Base-by-base conservation (phyloP, 2,888 invertebrate genomes). In the Amphipyra berbera region DNA sequence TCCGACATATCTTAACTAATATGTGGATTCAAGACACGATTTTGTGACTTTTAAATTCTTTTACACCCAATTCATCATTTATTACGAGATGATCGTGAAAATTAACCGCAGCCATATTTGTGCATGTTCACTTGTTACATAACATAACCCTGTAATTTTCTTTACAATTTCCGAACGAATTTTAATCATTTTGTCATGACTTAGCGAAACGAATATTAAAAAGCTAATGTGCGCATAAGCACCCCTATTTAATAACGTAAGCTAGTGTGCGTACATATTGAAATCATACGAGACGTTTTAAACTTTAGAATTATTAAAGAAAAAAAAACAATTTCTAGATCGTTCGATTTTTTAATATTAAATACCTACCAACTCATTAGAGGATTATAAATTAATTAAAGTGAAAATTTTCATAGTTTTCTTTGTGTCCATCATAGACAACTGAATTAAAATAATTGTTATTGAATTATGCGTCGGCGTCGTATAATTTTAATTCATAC, bases 141-240 rank as follows among this genome's bases (percentile, higher is more conserved):
- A 65, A 76, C 73, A 73, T 78, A 87, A 86, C 88, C 89, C 88
- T 89, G 89, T 87, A n/a, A 83, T 76, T 55, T 66, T 68, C 63
- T 50, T 62, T 68, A 68, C 66, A 79, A 56, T 67, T 69, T 66
- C 65, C 67, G 54, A 71, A 72, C 67, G 47, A 76, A 69, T 72
- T 66, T 63, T 27, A 62, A 67, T 61, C 48, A 66, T 55, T 62
- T 66, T 75, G 76, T 82, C 67, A 78, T 79, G 83, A 83, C 82
- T 83, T 79, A 79, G 78, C 66, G 60, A 74, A 74, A 77, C 63
- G 55, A 76, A 79, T 70, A 75, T 73, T 79, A 81, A 66, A 78
- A 82, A 63, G 76, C 78, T 73, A 61, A 63, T 66, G 82, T 86
- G 85, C 83, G 69, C 49, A 52, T 8, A 80, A 88, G 90, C 89